Base-by-base conservation (phyloP, 2,113 vertebrate genomes). In the Equus przewalskii region DNA sequence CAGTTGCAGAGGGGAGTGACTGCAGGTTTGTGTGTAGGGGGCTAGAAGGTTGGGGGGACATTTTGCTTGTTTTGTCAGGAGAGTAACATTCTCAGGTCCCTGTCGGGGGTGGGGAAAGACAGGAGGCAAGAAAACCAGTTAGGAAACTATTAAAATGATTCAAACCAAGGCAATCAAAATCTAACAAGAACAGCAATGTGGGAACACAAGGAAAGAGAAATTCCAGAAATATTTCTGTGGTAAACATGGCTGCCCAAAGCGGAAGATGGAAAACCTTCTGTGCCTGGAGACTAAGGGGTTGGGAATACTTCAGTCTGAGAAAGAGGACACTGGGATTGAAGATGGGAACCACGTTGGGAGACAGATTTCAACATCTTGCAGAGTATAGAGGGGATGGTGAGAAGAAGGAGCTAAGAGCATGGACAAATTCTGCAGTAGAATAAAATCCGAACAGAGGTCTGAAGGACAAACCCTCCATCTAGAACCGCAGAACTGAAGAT, bases 61-160 rank as follows among this genome's bases (percentile, higher is more conserved):
- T 72, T 64, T 96, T 82, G 15, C 44, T 96, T 64, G 2, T 87
- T 81, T 80, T 76, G 28, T 54, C 65, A n/a, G 18, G 5, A 88
- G 28, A 89, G 49, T 83, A 67, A 70, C 62, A 78, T 85, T 97
- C 51, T 88, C 72, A 73, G 69, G 65, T 94, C 41, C 87, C 36
- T 70, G 9, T 13, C 51, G 76, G 80, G 46, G 30, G 65, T 76
- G 36, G 22, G 73, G 62, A 96, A 21, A 88, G 64, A 75, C 28
- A 84, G 16, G 21, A 93, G 72, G 72, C 89, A 93, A 95, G 51
- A 93, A 76, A 91, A 81, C 36, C 65, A 93, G 86, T 84, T 80
- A 96, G 67, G 36, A 91, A 85, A 86, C 83, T 65, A 91, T 84
- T 97, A 81, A 94, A 91, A 96, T 65, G 78, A 76, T 90, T 91